phyloP scores from a whole-genome alignment of 2,888 invertebrate species.

The Eupithecia subumbrata region DNA sequence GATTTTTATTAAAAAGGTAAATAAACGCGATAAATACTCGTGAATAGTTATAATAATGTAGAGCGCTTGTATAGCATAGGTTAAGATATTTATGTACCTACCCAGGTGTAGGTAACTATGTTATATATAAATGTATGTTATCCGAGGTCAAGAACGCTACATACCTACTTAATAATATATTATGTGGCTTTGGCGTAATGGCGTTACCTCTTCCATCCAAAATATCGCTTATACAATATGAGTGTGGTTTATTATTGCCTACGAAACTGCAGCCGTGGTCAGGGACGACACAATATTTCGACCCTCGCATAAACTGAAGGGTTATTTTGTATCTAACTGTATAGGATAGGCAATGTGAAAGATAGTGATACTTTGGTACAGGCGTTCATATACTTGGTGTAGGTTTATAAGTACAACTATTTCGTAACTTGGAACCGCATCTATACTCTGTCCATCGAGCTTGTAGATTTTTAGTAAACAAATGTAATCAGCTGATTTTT shows the following conservation, averaged over 20 bases:
- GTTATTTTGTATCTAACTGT: slow-evolving; percentile 33
- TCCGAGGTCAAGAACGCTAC: no score
- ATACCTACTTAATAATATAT: background rate
- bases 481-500: no score
- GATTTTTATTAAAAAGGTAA: no score
- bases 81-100: no score
- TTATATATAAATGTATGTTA: no score
- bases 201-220: background rate
- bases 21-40: no score
- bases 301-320: slow-evolving; percentile 30
- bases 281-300: slow-evolving; percentile 20
- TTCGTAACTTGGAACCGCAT: background rate
- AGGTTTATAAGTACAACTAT: background rate
- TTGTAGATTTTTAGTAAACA: no score
- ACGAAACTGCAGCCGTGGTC: slow-evolving; percentile 29
- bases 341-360: slow-evolving; percentile 23
- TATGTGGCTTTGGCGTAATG: no score
- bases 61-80: no score
- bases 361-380: slow-evolving; percentile 25
- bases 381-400: background rate
- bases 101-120: no score
- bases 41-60: no score
- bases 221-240: background rate
- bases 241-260: slow-evolving; percentile 10
- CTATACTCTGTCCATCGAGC: no score